Conservation (phyloP, 2,888 invertebrate species). For the Leistus spinibarbis region DNA sequence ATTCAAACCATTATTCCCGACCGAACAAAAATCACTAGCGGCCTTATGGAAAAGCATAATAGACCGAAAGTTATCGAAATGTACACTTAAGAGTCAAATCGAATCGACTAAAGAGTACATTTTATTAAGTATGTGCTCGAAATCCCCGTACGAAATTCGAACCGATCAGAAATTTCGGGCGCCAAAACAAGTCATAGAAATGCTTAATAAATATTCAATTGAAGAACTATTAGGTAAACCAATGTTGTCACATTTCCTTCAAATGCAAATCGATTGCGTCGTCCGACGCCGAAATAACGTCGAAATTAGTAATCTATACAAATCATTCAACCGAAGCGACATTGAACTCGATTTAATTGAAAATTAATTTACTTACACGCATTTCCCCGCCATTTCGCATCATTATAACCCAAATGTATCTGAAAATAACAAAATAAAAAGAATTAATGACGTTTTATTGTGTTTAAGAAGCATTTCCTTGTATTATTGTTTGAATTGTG, state of each 20-base stretch:
- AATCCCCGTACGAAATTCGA: not conserved
- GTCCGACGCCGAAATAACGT: not conserved
- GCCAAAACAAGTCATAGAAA: not conserved
- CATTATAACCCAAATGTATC: not conserved
- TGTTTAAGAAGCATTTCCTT: constrained; percentile 12
- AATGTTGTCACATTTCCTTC: not conserved
- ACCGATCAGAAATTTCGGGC: not conserved
- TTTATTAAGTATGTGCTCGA: not conserved
- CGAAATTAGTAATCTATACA: not conserved
- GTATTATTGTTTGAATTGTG: constrained; percentile 20
- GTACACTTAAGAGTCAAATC: constrained; percentile 46
- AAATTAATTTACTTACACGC: not conserved
- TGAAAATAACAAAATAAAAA: constrained; percentile 6
- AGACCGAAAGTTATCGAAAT: constrained; percentile 45
- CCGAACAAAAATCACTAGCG: constrained; percentile 46
- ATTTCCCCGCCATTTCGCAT: not conserved
- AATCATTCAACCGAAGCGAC: too few relatives aligned
- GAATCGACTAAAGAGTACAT: constrained; percentile 41
- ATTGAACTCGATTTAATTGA: not conserved
- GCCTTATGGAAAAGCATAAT: constrained; percentile 48
- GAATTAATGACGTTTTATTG: not conserved
- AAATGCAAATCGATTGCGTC: not conserved
- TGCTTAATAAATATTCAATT: not conserved
- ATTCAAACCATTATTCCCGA: not conserved
- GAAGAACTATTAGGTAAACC: not conserved